Conservation (phyloP, 2,797 vertebrate species). For the Bovichtus diacanthus region DNA sequence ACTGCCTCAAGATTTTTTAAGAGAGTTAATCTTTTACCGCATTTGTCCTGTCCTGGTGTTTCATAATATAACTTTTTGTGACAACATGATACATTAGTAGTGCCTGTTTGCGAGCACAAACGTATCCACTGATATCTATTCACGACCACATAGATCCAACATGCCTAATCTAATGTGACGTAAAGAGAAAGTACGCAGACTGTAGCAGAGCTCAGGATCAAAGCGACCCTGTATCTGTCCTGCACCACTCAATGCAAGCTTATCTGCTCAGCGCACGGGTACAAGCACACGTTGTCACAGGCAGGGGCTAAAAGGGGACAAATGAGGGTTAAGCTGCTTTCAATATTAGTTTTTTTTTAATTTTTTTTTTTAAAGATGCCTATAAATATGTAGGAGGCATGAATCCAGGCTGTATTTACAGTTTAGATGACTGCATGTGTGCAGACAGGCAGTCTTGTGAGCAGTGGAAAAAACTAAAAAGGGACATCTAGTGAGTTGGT, state of each 20-base stretch:
- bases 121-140: constrained; percentile 37
- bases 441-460: constrained; percentile 5
- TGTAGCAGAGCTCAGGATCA: constrained; percentile 58
- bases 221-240: constrained; percentile 68
- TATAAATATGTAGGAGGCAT: constrained; percentile 77
- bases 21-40: constrained; percentile 4
- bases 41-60: constrained; percentile 16
- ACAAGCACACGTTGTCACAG: constrained; percentile 65
- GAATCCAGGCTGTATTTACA: constrained; percentile 67
- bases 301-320: constrained; percentile 73
- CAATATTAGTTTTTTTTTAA: constrained; percentile 69
- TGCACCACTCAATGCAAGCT: constrained; percentile 68
- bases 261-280: constrained; percentile 70
- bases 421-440: constrained; percentile 47
- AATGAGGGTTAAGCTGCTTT: constrained; percentile 77
- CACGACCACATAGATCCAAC: constrained; percentile 28
- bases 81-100: constrained; percentile 11
- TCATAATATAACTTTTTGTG: constrained; percentile 17
- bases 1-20: neutral
- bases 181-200: constrained; percentile 41
- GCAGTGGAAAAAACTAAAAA: neutral
- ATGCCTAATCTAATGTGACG: constrained; percentile 36
- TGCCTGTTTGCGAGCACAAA: constrained; percentile 31
- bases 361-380: constrained; percentile 64
- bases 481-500: constrained; percentile 1